These are phyloP conservation scores for Aramus guarauna DNA, from an alignment of 2,113 vertebrate species.

Conservation along the genomic window DNA sequence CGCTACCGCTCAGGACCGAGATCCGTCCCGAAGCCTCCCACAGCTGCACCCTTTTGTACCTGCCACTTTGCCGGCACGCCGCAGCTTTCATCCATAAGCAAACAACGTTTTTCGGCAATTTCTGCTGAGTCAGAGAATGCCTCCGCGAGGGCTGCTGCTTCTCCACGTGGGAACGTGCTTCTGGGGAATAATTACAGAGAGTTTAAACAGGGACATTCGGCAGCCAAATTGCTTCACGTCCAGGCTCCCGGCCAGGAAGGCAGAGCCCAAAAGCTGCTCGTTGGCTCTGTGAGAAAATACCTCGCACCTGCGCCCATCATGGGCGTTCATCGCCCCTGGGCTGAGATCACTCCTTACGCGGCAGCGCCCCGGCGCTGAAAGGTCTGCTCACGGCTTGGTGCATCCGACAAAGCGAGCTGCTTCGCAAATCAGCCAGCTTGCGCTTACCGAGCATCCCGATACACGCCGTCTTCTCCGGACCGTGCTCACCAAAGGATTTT, in stretches of 20 bases:
- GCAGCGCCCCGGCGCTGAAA: fast-evolving
- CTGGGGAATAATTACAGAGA: constrained; percentile 28
- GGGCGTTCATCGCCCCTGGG: background rate
- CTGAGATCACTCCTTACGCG: fast-evolving
- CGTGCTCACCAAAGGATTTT: background rate
- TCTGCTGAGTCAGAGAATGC: constrained; percentile 50
- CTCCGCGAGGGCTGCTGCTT: background rate
- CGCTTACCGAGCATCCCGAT: background rate
- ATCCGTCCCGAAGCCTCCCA: background rate
- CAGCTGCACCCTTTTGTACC: background rate
- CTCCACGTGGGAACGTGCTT: constrained; percentile 2
- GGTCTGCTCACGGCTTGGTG: fast-evolving
- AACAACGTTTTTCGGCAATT: background rate
- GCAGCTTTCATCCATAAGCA: background rate
- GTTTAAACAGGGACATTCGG: background rate
- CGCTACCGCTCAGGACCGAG: fast-evolving
- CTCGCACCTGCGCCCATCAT: background rate
- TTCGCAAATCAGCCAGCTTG: background rate
- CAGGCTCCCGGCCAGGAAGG: constrained; percentile 26
- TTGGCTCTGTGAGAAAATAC: constrained; percentile 1
- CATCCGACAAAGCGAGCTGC: fast-evolving
- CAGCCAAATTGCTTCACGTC: constrained; percentile 45
- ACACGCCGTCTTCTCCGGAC: fast-evolving
- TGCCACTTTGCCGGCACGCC: background rate
- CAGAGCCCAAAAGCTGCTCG: background rate